Conservation (phyloP, 2,113 vertebrate species). For the Atrichornis clamosus region DNA sequence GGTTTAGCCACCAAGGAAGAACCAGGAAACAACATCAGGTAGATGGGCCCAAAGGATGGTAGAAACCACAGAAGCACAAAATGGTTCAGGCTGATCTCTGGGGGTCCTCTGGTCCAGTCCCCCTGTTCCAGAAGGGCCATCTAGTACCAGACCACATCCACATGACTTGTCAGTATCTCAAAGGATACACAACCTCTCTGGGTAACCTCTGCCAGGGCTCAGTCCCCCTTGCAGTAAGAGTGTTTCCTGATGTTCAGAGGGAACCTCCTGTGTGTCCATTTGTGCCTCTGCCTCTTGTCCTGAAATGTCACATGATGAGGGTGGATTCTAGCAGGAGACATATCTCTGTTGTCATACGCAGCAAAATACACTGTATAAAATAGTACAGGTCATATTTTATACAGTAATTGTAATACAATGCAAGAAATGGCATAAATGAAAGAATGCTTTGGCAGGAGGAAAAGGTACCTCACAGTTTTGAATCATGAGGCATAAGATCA, state of each 20-base stretch:
- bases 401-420: not conserved
- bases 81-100: not conserved
- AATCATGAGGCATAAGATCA: not conserved
- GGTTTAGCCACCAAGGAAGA: not conserved
- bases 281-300: not conserved
- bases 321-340: not conserved
- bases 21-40: not conserved
- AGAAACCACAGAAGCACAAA: not conserved
- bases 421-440: not conserved
- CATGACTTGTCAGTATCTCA: not conserved
- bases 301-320: not conserved
- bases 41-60: not conserved
- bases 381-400: not conserved
- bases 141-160: not conserved
- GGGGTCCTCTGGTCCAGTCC: not conserved
- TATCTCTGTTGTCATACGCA: not conserved
- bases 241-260: not conserved
- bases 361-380: not conserved
- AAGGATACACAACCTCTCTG: not conserved
- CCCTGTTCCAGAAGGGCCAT: not conserved
- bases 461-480: not conserved
- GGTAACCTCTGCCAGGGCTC: not conserved
- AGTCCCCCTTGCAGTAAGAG: not conserved
- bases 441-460: not conserved
- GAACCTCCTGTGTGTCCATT: not conserved